Percentiles rank a stretch among this genome's conserved stretches.
Conservation (phyloP, 2,797 vertebrate species). For the Psittacula derbiana region DNA sequence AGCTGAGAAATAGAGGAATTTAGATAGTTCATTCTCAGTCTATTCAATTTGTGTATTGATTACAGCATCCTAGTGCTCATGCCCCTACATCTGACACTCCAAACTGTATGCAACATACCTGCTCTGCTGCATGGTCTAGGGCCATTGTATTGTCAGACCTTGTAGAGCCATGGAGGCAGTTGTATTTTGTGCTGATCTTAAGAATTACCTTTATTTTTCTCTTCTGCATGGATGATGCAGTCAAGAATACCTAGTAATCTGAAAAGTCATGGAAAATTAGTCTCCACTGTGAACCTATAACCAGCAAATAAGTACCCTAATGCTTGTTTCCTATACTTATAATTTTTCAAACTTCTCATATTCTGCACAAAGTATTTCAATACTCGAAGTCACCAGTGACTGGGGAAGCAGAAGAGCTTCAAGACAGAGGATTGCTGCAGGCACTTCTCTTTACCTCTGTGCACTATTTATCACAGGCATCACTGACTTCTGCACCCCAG, state of each 20-base stretch:
- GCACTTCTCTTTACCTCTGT: neutral
- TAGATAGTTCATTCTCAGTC: neutral
- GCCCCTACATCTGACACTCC: neutral
- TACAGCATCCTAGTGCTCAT: neutral
- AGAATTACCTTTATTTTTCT: neutral
- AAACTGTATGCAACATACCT: neutral
- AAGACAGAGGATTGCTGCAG: neutral
- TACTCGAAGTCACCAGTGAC: neutral
- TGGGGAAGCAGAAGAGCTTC: neutral
- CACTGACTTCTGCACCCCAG: neutral
- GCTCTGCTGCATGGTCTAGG: neutral
- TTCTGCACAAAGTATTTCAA: neutral
- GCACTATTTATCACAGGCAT: neutral
- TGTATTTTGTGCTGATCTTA: neutral
- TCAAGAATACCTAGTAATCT: neutral
- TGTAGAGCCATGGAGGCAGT: neutral
- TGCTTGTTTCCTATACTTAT: neutral
- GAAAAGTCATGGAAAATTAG: neutral
- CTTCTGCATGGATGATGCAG: neutral
- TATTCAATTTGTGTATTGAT: neutral
- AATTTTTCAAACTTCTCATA: neutral
- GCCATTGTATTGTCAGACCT: rapidly evolving
- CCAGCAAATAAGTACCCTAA: neutral
- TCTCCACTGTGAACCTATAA: neutral
- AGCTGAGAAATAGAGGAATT: neutral